Evolutionary conservation across 1,140 invertebrate species (phyloP).

Genomic region (Atopsyche davidsoni): DNA sequence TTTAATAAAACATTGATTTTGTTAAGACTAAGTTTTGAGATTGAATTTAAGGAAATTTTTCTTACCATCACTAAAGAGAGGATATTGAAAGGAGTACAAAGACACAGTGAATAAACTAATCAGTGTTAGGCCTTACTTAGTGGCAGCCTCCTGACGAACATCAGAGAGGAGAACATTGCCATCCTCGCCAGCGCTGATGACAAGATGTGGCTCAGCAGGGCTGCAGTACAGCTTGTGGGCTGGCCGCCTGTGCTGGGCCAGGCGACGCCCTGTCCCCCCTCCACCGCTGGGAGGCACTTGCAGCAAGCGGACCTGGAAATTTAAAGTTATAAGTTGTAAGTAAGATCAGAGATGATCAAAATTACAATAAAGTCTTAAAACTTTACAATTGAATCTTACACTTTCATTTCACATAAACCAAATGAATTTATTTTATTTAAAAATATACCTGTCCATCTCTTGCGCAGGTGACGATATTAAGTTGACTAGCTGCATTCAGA

Average conservation of each 20-base stretch:
- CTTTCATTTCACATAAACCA: too few relatives aligned
- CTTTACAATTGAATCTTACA: not conserved
- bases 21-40: too few relatives aligned
- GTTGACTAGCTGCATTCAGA: constrained; percentile 57
- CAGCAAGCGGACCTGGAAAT: constrained; percentile 41
- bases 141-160: constrained; percentile 55
- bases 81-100: not conserved
- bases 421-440: too few relatives aligned
- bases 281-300: constrained; percentile 42
- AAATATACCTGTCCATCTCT: constrained; percentile 81
- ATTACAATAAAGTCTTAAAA: too few relatives aligned
- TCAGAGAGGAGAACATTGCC: constrained; percentile 75
- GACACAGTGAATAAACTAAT: not conserved
- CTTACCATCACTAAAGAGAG: too few relatives aligned
- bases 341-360: too few relatives aligned
- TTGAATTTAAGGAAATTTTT: too few relatives aligned
- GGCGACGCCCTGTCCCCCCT: constrained; percentile 50
- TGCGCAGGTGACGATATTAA: constrained; percentile 80
- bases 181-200: constrained; percentile 88
- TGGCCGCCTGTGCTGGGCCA: constrained; percentile 66
- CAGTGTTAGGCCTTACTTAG: constrained; percentile 29
- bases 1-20: too few relatives aligned
- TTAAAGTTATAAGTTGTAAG: not conserved
- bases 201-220: constrained; percentile 65
- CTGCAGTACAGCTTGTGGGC: constrained; percentile 75